Percentiles rank a stretch among this genome's conserved stretches.
Conservation (phyloP, 1,140 invertebrate genomes). For the Dysdera silvatica region DNA sequence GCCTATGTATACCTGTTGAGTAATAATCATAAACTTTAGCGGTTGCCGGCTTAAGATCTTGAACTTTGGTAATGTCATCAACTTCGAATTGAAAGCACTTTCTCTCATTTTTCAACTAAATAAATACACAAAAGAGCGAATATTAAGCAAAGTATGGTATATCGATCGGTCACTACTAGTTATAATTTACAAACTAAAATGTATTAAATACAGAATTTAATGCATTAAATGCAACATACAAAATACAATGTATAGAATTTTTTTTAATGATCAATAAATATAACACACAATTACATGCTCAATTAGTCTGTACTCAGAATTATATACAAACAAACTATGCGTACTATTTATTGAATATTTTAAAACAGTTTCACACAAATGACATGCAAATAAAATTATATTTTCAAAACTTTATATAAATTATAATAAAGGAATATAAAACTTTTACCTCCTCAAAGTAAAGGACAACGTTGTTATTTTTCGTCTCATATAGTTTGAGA, state of each 20-base stretch:
- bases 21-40: constrained; percentile 65
- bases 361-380: background rate
- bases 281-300: background rate
- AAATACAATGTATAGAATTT: background rate
- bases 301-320: background rate
- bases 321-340: background rate
- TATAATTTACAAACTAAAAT: background rate
- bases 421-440: background rate
- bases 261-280: background rate
- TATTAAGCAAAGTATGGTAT: background rate
- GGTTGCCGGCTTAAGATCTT: constrained; percentile 53
- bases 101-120: constrained; percentile 17
- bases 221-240: background rate
- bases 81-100: constrained; percentile 7
- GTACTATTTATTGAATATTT: background rate
- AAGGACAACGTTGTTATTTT: constrained; percentile 16
- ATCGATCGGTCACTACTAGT: background rate
- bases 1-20: constrained; percentile 13
- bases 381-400: background rate
- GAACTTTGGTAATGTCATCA: constrained; percentile 27
- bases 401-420: background rate
- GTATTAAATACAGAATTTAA: background rate
- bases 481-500: constrained; percentile 10
- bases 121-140: background rate
- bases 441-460: constrained; percentile 25